These are phyloP conservation scores for Drosophila nr. perissopoda DNA, from an alignment of 2,888 invertebrate genomes.

Conservation along the genomic window DNA sequence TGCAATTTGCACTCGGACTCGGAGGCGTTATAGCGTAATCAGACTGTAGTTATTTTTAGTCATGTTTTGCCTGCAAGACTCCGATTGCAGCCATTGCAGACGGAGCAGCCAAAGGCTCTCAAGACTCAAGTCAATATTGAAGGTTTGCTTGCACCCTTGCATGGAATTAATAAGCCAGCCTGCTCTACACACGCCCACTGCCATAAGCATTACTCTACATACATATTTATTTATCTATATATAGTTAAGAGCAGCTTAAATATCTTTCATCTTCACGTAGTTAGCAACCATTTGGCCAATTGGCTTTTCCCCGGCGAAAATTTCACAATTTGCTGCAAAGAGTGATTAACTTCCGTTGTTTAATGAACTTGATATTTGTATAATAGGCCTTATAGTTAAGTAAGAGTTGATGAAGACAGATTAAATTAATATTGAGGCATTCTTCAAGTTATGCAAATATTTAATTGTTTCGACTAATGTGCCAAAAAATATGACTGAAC, in stretches of 20 bases:
- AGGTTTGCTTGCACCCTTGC: neutral
- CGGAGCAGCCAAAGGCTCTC: neutral
- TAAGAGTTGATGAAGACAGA: neutral
- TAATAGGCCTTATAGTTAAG: neutral
- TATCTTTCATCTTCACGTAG: slow-evolving; percentile 31
- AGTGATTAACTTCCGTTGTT: neutral
- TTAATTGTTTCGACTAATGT: no score
- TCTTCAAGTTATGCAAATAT: no score
- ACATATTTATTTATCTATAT: neutral
- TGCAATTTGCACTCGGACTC: slow-evolving; percentile 37
- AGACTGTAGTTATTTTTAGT: slow-evolving; percentile 51
- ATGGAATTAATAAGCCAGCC: slow-evolving; percentile 26
- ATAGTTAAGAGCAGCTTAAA: slow-evolving; percentile 34
- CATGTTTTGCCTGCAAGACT: slow-evolving; percentile 15
- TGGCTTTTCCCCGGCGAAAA: neutral
- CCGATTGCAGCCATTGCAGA: slow-evolving; percentile 18
- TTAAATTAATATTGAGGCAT: no score
- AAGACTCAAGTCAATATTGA: neutral
- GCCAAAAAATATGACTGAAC: no score
- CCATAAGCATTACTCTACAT: slow-evolving; percentile 22
- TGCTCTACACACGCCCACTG: slow-evolving; percentile 8
- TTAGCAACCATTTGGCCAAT: slow-evolving; percentile 23
- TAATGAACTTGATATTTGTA: neutral
- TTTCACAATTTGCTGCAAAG: neutral
- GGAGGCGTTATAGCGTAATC: slow-evolving; percentile 66